phyloP scores from a whole-genome alignment of 1,140 invertebrate genomes.

The Centruroides sculpturatus region DNA sequence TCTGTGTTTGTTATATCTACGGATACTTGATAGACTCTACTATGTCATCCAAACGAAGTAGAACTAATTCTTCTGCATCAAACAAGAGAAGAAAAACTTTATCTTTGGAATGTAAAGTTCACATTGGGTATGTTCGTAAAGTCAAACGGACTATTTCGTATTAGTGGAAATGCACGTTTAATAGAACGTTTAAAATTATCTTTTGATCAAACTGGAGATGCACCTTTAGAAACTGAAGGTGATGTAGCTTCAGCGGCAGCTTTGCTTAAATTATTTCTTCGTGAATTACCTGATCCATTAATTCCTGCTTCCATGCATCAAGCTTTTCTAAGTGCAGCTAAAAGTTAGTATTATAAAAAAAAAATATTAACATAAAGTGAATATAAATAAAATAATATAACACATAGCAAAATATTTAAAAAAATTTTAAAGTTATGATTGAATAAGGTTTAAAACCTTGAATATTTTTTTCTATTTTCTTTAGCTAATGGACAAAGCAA shows the following conservation, averaged over 20 bases:
- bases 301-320: conserved; percentile 28
- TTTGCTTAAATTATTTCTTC: conserved; percentile 32
- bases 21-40: no score
- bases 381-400: no score
- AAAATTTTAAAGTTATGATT: no score
- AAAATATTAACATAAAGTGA: no score
- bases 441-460: not conserved
- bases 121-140: no score
- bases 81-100: no score
- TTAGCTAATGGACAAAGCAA: not conserved
- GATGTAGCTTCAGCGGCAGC: conserved; percentile 31
- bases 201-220: conserved; percentile 32
- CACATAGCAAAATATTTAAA: not conserved
- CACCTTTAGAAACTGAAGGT: conserved; percentile 26
- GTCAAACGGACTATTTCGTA: conserved; percentile 34
- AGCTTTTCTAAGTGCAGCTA: conserved; percentile 23
- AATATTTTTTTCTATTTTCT: not conserved
- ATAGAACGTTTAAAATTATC: conserved; percentile 30
- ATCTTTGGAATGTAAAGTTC: no score
- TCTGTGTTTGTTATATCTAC: no score
- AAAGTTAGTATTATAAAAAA: conserved; percentile 18
- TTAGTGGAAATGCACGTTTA: conserved; percentile 30
- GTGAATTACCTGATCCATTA: conserved; percentile 32
- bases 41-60: no score
- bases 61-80: no score